Conservation (phyloP, 2,888 invertebrate genomes). For the Syrphus vitripennis region DNA sequence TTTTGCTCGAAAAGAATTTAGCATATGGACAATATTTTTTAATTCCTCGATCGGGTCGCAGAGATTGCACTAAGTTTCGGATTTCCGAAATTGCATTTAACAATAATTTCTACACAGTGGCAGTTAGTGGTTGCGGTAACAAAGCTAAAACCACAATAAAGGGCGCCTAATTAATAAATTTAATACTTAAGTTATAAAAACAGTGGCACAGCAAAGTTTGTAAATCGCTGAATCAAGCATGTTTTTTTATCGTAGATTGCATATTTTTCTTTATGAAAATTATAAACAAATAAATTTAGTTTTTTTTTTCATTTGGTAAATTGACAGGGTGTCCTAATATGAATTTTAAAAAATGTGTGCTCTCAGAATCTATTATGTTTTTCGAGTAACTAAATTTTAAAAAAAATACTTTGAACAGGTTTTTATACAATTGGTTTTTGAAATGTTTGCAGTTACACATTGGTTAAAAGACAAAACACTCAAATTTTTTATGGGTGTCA, state of each 20-base stretch:
- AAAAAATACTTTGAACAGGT: no score
- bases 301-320: no score
- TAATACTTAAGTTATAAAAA: neutral
- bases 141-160: conserved; percentile 43
- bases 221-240: conserved; percentile 34
- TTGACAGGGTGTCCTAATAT: no score
- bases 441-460: no score
- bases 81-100: conserved; percentile 37
- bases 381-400: no score
- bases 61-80: conserved; percentile 14
- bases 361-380: no score
- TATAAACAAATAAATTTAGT: no score
- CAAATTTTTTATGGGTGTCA: no score
- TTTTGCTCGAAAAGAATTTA: conserved; percentile 33
- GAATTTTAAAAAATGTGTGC: no score
- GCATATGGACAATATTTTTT: conserved; percentile 38
- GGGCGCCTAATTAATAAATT: conserved; percentile 24
- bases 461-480: no score
- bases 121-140: conserved; percentile 16
- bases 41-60: neutral
- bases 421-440: no score
- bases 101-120: neutral
- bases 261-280: no score
- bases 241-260: conserved; percentile 5
- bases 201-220: neutral